Evolutionary conservation across 1,140 invertebrate species (phyloP).

Genomic region (Pseudomyrmex pallidus): DNA sequence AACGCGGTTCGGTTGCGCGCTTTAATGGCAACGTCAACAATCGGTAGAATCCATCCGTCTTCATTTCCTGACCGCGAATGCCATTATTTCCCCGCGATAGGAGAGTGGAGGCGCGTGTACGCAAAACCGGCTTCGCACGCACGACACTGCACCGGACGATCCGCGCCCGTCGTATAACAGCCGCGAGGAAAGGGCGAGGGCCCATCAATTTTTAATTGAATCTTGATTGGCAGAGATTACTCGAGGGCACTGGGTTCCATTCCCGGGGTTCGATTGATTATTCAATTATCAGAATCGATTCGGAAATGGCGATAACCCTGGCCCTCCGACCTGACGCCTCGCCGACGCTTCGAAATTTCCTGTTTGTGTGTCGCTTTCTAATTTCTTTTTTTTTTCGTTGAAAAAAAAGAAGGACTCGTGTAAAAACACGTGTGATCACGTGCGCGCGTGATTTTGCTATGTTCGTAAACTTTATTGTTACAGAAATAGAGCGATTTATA

Average conservation of each 20-base stretch:
- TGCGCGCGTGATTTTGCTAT: not conserved
- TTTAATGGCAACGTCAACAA: conserved; percentile 71
- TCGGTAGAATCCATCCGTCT: conserved; percentile 74
- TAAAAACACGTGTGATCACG: not conserved
- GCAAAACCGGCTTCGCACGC: conserved; percentile 21
- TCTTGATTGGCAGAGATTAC: conserved; percentile 79
- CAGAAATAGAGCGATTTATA: conserved; percentile 36
- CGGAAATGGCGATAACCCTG: conserved; percentile 82
- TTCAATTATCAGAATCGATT: conserved; percentile 84
- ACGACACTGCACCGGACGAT: conserved; percentile 6
- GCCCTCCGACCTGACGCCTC: conserved; percentile 53
- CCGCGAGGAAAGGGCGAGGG: conserved; percentile 31
- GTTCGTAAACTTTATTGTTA: conserved; percentile 34
- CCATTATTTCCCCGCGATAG: conserved; percentile 42
- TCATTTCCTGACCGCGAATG: conserved; percentile 74
- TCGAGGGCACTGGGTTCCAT: conserved; percentile 61
- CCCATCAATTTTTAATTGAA: conserved; percentile 82
- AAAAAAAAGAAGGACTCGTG: not conserved
- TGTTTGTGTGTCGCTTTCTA: conserved; percentile 65
- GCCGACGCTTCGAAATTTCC: conserved; percentile 79
- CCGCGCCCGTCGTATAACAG: conserved; percentile 33
- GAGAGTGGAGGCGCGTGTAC: conserved; percentile 31
- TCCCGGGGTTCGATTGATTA: conserved; percentile 80
- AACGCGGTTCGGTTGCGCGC: conserved; percentile 42
- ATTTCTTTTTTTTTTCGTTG: conserved; percentile 47